Percentiles rank a stretch among this genome's conserved stretches.
Conservation (phyloP, 2,888 invertebrate species). For the Campopleginae sp. region DNA sequence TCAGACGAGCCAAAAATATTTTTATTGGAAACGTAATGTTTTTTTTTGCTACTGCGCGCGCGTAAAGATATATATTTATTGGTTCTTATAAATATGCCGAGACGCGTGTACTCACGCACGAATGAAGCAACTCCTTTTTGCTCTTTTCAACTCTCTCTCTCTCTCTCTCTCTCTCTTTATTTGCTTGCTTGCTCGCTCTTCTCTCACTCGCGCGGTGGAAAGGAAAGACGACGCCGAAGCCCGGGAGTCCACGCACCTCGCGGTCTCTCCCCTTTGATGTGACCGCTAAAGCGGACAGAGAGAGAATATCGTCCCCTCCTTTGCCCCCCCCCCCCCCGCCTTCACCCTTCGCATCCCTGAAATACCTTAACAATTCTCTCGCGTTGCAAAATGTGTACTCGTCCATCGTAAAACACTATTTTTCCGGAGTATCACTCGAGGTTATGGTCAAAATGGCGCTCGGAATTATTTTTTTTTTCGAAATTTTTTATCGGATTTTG, state of each 20-base stretch:
- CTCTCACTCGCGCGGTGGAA: conserved; percentile 28
- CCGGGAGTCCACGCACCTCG: conserved; percentile 78
- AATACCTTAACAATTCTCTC: conserved; percentile 76
- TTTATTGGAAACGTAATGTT: background rate
- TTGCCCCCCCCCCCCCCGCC: conserved; percentile 21
- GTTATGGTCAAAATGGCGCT: background rate
- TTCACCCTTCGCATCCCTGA: conserved; percentile 78
- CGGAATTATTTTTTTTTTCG: background rate
- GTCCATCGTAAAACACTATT: background rate
- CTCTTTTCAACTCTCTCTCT: background rate
- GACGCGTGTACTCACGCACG: conserved; percentile 71
- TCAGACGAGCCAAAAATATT: background rate
- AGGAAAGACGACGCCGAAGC: conserved; percentile 72
- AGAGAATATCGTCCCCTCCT: background rate
- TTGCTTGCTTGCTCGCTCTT: too few relatives aligned
- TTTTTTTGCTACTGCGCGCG: background rate
- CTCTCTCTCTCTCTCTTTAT: background rate
- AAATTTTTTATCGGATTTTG: background rate
- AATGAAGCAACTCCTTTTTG: conserved; percentile 57
- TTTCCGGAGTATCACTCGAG: background rate
- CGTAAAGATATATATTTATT: background rate
- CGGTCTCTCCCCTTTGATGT: conserved; percentile 82
- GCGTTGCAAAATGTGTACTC: conserved; percentile 12
- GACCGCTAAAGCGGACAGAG: conserved; percentile 73
- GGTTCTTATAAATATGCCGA: background rate